Conservation (phyloP, 37 sponge, comb jelly and placozoan species). For the Cladorhizidae sp. region DNA sequence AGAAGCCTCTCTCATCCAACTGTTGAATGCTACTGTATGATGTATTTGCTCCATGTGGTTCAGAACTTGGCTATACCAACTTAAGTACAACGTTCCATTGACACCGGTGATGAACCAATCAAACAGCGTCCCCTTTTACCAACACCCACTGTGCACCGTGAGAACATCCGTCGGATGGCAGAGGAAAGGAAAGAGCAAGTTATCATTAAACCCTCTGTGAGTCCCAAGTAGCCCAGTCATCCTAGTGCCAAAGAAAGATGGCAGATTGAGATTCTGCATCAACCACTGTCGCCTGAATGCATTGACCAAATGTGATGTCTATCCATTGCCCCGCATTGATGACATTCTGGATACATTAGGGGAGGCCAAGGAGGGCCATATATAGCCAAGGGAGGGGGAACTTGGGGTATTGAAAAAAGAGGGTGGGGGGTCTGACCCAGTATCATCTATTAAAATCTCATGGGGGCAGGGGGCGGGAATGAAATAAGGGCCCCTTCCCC, state of each 20-base stretch:
- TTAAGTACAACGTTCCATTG: constrained; percentile 29
- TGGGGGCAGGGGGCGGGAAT: too few relatives aligned
- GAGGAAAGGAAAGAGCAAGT: constrained; percentile 50
- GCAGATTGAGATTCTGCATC: constrained; percentile 52
- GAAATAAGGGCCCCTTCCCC: not conserved
- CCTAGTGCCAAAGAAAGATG: too few relatives aligned
- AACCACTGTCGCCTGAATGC: constrained; percentile 65
- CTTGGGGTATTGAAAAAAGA: too few relatives aligned
- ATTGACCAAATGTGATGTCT: constrained; percentile 48
- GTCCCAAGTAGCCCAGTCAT: too few relatives aligned
- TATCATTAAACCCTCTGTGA: constrained; percentile 46
- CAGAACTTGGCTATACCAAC: constrained; percentile 51
- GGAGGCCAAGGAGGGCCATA: too few relatives aligned
- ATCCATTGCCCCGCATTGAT: constrained; percentile 45
- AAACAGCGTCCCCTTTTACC: constrained; percentile 33
- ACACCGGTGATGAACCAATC: constrained; percentile 52
- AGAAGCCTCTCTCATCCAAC: constrained; percentile 9
- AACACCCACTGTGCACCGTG: constrained; percentile 12
- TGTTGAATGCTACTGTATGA: constrained; percentile 13
- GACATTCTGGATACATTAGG: constrained; percentile 18
- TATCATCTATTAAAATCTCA: too few relatives aligned
- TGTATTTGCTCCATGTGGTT: constrained; percentile 42
- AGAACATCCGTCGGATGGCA: constrained; percentile 31
- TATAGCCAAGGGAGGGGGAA: too few relatives aligned
- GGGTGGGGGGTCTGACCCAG: too few relatives aligned